Evolutionary conservation across 2,888 invertebrate species (phyloP).

Genomic region (Ctenicera cuprea): DNA sequence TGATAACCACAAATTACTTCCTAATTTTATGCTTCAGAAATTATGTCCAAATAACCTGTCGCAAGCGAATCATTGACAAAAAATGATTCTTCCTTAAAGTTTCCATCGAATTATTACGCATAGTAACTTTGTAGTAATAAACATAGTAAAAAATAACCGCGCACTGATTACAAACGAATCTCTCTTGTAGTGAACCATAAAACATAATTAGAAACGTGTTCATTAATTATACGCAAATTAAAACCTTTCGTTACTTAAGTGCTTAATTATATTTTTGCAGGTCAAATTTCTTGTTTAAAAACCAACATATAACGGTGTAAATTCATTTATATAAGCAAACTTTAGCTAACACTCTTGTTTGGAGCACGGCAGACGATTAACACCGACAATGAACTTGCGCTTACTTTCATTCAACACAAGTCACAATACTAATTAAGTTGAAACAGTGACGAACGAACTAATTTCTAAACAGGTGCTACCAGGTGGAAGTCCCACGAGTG

Average conservation of each 20-base stretch:
- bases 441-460: conserved; percentile 12
- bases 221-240: conserved; percentile 5
- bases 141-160: no score
- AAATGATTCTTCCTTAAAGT: no score
- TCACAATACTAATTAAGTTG: conserved; percentile 19
- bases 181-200: conserved; percentile 8
- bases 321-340: conserved; percentile 4
- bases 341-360: conserved; percentile 2
- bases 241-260: not conserved
- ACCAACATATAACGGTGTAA: not conserved
- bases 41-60: no score
- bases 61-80: no score
- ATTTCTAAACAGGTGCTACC: conserved; percentile 19
- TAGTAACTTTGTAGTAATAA: no score
- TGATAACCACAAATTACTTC: no score
- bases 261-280: not conserved
- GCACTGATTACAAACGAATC: not conserved
- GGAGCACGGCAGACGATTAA: not conserved
- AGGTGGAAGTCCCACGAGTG: conserved; percentile 11
- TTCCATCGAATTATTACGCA: no score
- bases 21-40: no score
- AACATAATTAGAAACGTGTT: conserved; percentile 2
- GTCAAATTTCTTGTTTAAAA: not conserved
- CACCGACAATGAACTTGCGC: conserved; percentile 28
- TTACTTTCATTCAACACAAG: conserved; percentile 22